phyloP scores from a whole-genome alignment of 2,888 invertebrate genomes.

The Diloba caeruleocephala region DNA sequence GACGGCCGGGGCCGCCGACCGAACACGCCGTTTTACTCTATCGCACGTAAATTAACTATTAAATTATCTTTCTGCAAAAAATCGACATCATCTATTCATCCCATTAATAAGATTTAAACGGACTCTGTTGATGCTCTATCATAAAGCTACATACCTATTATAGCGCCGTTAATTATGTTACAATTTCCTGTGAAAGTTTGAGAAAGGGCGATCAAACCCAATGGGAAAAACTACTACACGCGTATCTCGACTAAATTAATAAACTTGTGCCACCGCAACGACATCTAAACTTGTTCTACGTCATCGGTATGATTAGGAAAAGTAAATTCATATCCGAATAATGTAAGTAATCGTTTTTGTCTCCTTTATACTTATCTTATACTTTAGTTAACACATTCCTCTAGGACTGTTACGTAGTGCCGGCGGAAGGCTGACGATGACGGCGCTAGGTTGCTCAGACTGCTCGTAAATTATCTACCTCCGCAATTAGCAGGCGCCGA shows the following conservation, averaged over 20 bases:
- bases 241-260: slow-evolving; percentile 27
- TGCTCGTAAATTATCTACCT: slow-evolving; percentile 82
- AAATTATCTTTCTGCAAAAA: slow-evolving; percentile 76
- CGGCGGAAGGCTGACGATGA: slow-evolving; percentile 65
- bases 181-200: slow-evolving; percentile 59
- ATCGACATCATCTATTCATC: slow-evolving; percentile 61
- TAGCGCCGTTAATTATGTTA: slow-evolving; percentile 41
- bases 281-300: slow-evolving; percentile 16
- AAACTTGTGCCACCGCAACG: slow-evolving; percentile 14
- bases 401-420: slow-evolving; percentile 57
- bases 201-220: slow-evolving; percentile 34
- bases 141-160: slow-evolving; percentile 52
- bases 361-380: slow-evolving; percentile 21
- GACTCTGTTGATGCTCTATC: slow-evolving; percentile 55
- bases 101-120: slow-evolving; percentile 75
- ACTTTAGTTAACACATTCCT: slow-evolving; percentile 35
- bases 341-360: slow-evolving; percentile 8
- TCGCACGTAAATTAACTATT: slow-evolving; percentile 82
- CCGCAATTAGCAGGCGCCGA: slow-evolving; percentile 86
- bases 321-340: slow-evolving; percentile 13
- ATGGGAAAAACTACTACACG: slow-evolving; percentile 22
- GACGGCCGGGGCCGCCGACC: slow-evolving; percentile 58
- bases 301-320: slow-evolving; percentile 9
- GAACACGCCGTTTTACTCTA: slow-evolving; percentile 72
- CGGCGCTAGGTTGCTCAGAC: slow-evolving; percentile 70